A percentile compares a stretch with the other conserved stretches of the same genome.
Evolutionary conservation across 2,113 vertebrate species (phyloP).

Genomic region (Sander vitreus): DNA sequence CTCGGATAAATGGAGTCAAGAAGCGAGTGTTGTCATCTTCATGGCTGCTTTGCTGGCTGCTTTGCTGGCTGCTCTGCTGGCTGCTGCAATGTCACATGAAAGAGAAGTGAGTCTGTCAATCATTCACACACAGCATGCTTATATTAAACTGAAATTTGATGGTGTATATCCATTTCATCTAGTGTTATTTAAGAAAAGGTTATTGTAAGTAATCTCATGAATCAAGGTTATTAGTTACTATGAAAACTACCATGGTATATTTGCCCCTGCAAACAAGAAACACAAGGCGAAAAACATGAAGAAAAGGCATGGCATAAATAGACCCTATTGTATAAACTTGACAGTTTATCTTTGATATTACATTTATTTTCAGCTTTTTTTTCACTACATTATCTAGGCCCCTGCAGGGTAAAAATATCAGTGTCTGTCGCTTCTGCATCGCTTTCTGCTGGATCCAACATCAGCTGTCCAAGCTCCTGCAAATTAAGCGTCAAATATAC

Average conservation of each 20-base stretch:
- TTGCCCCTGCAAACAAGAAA: background rate
- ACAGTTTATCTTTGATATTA: background rate
- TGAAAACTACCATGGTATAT: background rate
- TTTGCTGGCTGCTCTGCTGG: slow-evolving; percentile 82
- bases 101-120: slow-evolving; percentile 3
- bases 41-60: slow-evolving; percentile 85
- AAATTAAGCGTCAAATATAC: slow-evolving; percentile 11
- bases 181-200: background rate
- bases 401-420: background rate
- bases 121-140: background rate
- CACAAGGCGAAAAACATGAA: background rate
- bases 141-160: background rate
- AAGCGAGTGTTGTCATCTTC: slow-evolving; percentile 90
- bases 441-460: background rate
- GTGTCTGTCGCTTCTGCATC: background rate
- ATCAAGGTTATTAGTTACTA: background rate
- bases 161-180: background rate
- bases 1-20: slow-evolving; percentile 87
- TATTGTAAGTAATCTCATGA: background rate
- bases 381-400: background rate
- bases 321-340: background rate
- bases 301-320: background rate
- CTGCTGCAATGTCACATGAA: slow-evolving; percentile 60
- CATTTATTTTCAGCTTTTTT: background rate
- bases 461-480: background rate